Base-by-base conservation (phyloP, 2,113 vertebrate genomes). In the Ptychochromis oligacanthus region DNA sequence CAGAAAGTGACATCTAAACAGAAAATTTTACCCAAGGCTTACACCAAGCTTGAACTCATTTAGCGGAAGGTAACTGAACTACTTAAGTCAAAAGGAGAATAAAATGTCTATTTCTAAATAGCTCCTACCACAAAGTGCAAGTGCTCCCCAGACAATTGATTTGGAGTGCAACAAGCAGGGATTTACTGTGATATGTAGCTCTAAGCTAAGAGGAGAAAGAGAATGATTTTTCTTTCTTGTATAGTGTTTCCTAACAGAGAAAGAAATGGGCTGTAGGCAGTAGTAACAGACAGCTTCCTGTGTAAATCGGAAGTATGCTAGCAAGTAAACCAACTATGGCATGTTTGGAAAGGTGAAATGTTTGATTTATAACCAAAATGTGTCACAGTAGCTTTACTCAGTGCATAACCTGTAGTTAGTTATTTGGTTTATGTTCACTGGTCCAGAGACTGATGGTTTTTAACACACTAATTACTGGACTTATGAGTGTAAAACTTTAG, bases 231-330 rank as follows among this genome's bases (percentile, higher is more conserved):
- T 18, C 40, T 40, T 67, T 22, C 15, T 67, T 46, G 43, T 26
- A 11, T 12, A 18, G 15, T 20, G 43, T 52, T 52, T 70, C 43
- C 13, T 13, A 43, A 20, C 65, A 49, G 64, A 67, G 40, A 46
- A 12, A 43, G 8, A 20, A 28, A 26, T 46, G 5, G 14, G 17
- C 2, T 7, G 64, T 18, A 1, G 26, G 40, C 64, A 67, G 64
- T 6, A 14, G 38, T 18, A 12, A 67, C 22, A 9, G 22, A 67
- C 40, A 67, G 40, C 17, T 67, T 67, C 17, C 17, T 67, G 22
- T 67, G 22, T 46, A 0, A 49, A 70, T 28, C 24, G 0, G 0
- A 70, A 70, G 15, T 3, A 49, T 49, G 3, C 52, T 4, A 54
- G 52, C 8, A 54, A 20, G 7, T 18, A 1, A 6, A 70, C 28